Evolutionary conservation across 2,888 invertebrate genomes (phyloP), one percentile per base, ranked within the genome.

Genomic region (Melinaea marsaeus): DNA sequence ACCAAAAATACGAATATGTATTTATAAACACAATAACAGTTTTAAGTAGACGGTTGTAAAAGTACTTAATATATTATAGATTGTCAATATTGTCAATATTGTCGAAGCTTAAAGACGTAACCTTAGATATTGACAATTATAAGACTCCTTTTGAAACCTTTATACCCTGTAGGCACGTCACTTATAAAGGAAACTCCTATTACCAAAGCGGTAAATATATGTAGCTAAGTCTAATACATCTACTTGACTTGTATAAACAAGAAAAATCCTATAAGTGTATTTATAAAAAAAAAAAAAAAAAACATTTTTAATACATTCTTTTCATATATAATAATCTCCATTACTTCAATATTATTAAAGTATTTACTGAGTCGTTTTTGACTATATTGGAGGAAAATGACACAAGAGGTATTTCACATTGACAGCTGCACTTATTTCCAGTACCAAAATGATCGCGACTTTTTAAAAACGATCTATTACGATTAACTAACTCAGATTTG

Each of bases 371-470:
- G 9, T 9, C 9, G 3, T 42, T 42, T 5, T 42, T 9, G 7
- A 9, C 9, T 9, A 9, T 42, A 22, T 7, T 13, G 33, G 32
- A 45, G 48, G 51, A 37, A 57, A 61, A 62, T 64, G 56, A 48
- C 54, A 34, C 9, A 55, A 42, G 55, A 37, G 55, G 63, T 51
- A 57, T 58, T 60, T 67, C 65, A 62, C 61, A 4, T 55, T 65
- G 67, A 68, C 66, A 64, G 55, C 13, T 59, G 45, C 63, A 61
- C 60, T 67, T 63, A 51, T 68, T 61, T n/a, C 45, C 58, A 45
- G 35, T 57, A 46, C 46, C 45, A 56, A 56, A 62, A 11, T 46
- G 34, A 6, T 4, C n/a, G 7, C 32, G 7, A 48, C 13, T 48
- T 48, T 32, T 22, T 6, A 51, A 7, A 32, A 13, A 48, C n/a